Percentiles rank a stretch among this genome's conserved stretches.
Conservation (phyloP, 2,113 vertebrate genomes). For the Fulica atra region DNA sequence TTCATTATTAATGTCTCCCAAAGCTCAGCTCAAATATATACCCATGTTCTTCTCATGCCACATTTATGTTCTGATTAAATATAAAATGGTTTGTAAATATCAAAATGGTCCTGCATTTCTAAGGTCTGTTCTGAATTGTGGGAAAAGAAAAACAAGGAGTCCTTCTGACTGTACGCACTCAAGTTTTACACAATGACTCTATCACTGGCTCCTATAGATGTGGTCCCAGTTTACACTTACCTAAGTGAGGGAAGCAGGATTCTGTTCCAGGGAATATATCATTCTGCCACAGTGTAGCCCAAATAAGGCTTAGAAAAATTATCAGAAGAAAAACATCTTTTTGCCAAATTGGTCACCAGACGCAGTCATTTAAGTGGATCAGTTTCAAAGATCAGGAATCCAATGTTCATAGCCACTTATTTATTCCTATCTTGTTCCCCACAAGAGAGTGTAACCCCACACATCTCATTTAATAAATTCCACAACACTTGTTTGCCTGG, state of each 20-base stretch:
- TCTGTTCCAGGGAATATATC: neutral
- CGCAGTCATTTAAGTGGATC: neutral
- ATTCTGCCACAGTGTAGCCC: neutral
- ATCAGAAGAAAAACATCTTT: neutral
- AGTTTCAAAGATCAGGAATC: neutral
- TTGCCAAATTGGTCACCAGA: neutral
- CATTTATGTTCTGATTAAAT: conserved; percentile 37
- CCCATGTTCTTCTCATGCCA: neutral
- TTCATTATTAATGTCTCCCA: conserved; percentile 41
- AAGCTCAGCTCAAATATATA: conserved; percentile 17
- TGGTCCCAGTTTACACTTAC: neutral
- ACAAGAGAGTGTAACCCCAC: neutral
- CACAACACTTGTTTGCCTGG: neutral
- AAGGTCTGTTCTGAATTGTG: neutral
- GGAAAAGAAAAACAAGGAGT: neutral
- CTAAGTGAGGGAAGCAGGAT: neutral
- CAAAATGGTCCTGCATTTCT: conserved; percentile 12
- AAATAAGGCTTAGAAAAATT: neutral
- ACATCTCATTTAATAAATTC: neutral
- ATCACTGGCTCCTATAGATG: neutral
- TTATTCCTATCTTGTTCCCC: neutral
- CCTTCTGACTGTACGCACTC: neutral
- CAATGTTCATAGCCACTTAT: neutral
- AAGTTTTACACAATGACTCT: neutral
- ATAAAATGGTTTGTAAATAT: conserved; percentile 7